These are phyloP conservation scores for Melozone crissalis DNA, from an alignment of 2,113 vertebrate genomes.

Conservation along the genomic window DNA sequence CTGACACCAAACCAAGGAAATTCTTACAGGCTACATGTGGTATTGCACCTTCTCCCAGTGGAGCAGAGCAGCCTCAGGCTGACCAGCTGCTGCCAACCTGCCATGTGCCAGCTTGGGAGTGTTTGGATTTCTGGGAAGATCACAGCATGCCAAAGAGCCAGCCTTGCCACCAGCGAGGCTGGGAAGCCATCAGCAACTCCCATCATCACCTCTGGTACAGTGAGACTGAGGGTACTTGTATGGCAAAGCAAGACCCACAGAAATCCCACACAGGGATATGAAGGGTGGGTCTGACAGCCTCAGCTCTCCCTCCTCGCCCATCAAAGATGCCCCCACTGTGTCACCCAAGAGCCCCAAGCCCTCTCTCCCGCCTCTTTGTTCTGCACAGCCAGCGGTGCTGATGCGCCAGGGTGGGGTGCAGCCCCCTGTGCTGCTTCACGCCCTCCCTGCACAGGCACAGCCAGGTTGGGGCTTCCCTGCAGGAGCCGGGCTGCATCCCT, in stretches of 20 bases:
- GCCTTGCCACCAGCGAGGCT: not conserved
- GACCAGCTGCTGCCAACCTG: slow-evolving; percentile 8
- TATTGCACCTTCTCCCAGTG: not conserved
- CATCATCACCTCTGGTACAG: not conserved
- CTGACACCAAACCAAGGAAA: not conserved
- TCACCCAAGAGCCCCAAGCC: not conserved
- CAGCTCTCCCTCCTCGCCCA: not conserved
- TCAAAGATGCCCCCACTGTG: not conserved
- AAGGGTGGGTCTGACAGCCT: not conserved
- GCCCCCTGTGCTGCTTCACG: not conserved
- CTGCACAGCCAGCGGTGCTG: not conserved
- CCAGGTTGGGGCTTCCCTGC: not conserved
- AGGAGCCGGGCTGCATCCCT: not conserved
- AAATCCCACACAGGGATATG: rapidly evolving
- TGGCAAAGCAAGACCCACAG: not conserved
- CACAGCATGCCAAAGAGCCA: not conserved
- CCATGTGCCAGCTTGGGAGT: not conserved
- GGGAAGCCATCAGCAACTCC: not conserved
- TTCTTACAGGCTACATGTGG: not conserved
- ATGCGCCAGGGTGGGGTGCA: not conserved
- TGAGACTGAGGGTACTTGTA: rapidly evolving
- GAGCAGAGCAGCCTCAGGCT: not conserved
- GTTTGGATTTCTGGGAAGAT: not conserved
- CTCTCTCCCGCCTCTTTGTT: slow-evolving; percentile 11
- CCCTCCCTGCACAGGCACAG: not conserved